phyloP scores from a whole-genome alignment of 2,888 invertebrate genomes.

The Boloria euphrosyne region DNA sequence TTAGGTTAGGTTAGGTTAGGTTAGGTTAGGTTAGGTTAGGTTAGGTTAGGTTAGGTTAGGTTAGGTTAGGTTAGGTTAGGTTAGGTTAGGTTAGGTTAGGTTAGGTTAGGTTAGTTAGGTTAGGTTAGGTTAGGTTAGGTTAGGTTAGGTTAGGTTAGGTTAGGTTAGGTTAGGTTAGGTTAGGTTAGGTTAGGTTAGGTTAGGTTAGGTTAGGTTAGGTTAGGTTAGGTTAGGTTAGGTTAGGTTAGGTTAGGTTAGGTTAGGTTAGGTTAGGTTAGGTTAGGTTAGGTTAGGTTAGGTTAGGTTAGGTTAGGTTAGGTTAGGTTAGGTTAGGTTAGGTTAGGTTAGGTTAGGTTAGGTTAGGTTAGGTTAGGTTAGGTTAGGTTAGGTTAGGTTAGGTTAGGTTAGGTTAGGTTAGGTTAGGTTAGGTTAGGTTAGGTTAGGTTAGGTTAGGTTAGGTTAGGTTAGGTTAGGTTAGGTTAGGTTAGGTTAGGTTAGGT shows the following conservation, averaged over 20 bases:
- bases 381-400: constrained; percentile 42
- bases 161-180: constrained; percentile 44
- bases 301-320: constrained; percentile 36
- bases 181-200: constrained; percentile 41
- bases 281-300: constrained; percentile 40
- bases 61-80: constrained; percentile 39
- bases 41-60: constrained; percentile 40
- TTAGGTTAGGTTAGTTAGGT: constrained; percentile 44
- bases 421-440: constrained; percentile 43
- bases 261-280: constrained; percentile 38
- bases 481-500: constrained; percentile 40
- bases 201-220: constrained; percentile 42
- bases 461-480: constrained; percentile 41
- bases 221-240: constrained; percentile 41
- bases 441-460: constrained; percentile 42
- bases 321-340: constrained; percentile 41
- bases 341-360: constrained; percentile 43
- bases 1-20: constrained; percentile 35
- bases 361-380: constrained; percentile 43
- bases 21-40: constrained; percentile 38
- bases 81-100: constrained; percentile 41
- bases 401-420: constrained; percentile 44
- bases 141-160: constrained; percentile 44
- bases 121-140: constrained; percentile 45
- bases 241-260: constrained; percentile 38